These are phyloP conservation scores for Thunnus thynnus DNA, from an alignment of 2,113 vertebrate species.

Conservation along the genomic window DNA sequence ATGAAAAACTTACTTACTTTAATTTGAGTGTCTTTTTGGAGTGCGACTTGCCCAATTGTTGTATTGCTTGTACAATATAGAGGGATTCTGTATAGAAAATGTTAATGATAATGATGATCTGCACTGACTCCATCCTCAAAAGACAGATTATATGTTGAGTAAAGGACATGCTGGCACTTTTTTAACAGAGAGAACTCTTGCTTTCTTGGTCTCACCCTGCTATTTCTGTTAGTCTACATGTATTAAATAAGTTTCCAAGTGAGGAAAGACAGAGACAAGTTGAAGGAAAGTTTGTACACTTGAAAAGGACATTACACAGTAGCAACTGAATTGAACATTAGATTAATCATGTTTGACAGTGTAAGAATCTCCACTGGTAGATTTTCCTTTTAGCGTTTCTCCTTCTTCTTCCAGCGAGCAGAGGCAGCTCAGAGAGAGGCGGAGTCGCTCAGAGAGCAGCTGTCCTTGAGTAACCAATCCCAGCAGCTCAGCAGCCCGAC, in stretches of 20 bases:
- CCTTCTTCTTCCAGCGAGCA: slow-evolving; percentile 88
- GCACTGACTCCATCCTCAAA: neutral
- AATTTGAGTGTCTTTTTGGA: slow-evolving; percentile 27
- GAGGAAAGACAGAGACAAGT: slow-evolving; percentile 8
- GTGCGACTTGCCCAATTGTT: neutral
- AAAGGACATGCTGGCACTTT: neutral
- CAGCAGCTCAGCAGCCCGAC: slow-evolving; percentile 90
- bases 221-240: neutral
- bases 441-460: slow-evolving; percentile 93
- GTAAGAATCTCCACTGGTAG: neutral
- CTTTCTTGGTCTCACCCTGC: slow-evolving; percentile 5
- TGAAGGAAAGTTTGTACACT: neutral
- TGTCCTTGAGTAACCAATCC: slow-evolving; percentile 93
- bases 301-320: slow-evolving; percentile 4
- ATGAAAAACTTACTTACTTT: slow-evolving; percentile 33
- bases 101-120: neutral
- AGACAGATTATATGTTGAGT: slow-evolving; percentile 1
- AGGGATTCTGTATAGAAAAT: slow-evolving; percentile 8
- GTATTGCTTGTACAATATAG: neutral
- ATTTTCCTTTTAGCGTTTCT: slow-evolving; percentile 15
- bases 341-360: slow-evolving; percentile 31
- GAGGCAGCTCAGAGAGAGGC: slow-evolving; percentile 95
- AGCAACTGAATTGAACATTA: slow-evolving; percentile 5
- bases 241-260: slow-evolving; percentile 10
- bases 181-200: neutral